phyloP scores from a whole-genome alignment of 2,888 invertebrate species.

The Chrysodeixis includens region DNA sequence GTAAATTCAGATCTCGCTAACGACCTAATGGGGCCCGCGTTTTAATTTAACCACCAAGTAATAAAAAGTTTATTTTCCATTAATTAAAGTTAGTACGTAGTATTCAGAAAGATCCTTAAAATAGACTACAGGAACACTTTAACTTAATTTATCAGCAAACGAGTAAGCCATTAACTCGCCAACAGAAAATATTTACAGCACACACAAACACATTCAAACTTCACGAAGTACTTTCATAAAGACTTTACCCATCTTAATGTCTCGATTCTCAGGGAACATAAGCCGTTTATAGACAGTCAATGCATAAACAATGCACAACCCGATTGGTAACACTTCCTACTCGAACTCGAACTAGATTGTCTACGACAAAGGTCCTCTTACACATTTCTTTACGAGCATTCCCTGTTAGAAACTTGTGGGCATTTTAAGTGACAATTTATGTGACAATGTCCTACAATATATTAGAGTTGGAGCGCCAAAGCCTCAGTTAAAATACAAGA shows the following conservation, averaged over 20 bases:
- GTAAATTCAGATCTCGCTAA: no score
- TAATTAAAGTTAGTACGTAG: no score
- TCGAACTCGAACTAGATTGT: constrained; percentile 50
- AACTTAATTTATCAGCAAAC: background rate
- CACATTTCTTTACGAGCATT: constrained; percentile 65
- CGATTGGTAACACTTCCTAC: constrained; percentile 63
- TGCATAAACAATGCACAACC: constrained; percentile 47
- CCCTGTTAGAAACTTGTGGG: constrained; percentile 61
- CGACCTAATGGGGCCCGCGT: no score
- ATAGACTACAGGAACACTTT: background rate
- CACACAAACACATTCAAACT: constrained; percentile 8
- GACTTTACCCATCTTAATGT: constrained; percentile 42
- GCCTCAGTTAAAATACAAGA: constrained; percentile 67
- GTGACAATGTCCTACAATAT: constrained; percentile 74
- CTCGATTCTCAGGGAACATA: constrained; percentile 37
- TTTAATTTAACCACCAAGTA: no score
- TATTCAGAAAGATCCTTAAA: no score
- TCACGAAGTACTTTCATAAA: constrained; percentile 32
- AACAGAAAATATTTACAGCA: background rate
- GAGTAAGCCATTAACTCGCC: background rate
- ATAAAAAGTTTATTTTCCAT: no score
- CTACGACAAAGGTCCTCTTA: constrained; percentile 53
- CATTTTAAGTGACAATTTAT: constrained; percentile 78
- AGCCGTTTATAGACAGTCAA: constrained; percentile 42
- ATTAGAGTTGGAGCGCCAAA: constrained; percentile 65